These are phyloP conservation scores for Phocoena phocoena DNA, from an alignment of 2,113 vertebrate species.

Conservation along the genomic window DNA sequence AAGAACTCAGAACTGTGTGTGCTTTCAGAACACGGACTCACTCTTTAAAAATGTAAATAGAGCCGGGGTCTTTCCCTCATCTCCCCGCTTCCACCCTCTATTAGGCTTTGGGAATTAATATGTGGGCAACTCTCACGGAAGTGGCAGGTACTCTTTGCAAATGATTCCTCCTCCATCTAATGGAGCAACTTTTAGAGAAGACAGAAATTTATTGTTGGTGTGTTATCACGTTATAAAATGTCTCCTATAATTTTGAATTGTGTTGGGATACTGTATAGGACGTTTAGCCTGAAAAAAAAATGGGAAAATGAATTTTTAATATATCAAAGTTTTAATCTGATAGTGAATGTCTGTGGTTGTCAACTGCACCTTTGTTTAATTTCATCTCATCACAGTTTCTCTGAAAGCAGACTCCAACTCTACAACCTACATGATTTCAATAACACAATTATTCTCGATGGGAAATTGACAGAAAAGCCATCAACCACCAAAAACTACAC, in stretches of 20 bases:
- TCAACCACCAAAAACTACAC: constrained; percentile 21
- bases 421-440: constrained; percentile 25
- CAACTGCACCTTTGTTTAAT: neutral
- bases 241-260: neutral
- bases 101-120: constrained; percentile 70
- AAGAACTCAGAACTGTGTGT: constrained; percentile 53
- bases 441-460: neutral
- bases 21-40: neutral
- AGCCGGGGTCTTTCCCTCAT: constrained; percentile 20
- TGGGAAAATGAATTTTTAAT: constrained; percentile 15
- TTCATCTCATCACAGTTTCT: neutral
- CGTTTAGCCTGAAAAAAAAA: neutral
- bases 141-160: constrained; percentile 45
- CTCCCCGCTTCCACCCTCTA: neutral
- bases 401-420: constrained; percentile 19
- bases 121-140: constrained; percentile 60
- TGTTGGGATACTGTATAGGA: neutral
- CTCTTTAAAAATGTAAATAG: constrained; percentile 31
- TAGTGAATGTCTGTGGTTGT: neutral
- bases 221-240: neutral
- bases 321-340: neutral
- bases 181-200: constrained; percentile 51
- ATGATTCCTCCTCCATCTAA: constrained; percentile 6
- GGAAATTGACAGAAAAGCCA: constrained; percentile 33
- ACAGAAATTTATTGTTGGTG: neutral